Evolutionary conservation across 2,888 invertebrate species (phyloP).

Genomic region (Nymphalis polychloros): DNA sequence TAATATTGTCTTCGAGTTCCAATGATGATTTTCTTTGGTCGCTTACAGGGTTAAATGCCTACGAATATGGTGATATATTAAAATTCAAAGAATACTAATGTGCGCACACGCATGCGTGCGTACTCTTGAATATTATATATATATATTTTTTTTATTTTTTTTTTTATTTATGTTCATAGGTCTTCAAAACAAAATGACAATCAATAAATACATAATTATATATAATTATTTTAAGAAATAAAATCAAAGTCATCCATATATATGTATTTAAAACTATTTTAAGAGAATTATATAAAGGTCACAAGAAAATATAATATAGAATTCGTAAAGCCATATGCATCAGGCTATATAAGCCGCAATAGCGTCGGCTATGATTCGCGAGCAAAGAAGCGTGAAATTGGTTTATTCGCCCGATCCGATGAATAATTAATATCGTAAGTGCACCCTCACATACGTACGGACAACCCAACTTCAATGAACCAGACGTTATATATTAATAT

Average conservation of each 20-base stretch:
- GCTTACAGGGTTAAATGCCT: too few species aligned
- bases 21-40: too few species aligned
- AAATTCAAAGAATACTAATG: too few species aligned
- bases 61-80: too few species aligned
- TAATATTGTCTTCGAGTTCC: too few species aligned
- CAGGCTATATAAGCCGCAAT: slow-evolving; percentile 59
- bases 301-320: slow-evolving; percentile 9
- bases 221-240: too few species aligned
- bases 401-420: slow-evolving; percentile 81
- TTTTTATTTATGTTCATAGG: too few species aligned
- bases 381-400: slow-evolving; percentile 82
- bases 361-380: slow-evolving; percentile 64
- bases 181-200: too few species aligned
- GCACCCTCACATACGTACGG: slow-evolving; percentile 43
- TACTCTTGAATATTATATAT: too few species aligned
- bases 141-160: too few species aligned
- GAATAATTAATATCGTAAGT: slow-evolving; percentile 80
- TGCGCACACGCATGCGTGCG: too few species aligned
- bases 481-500: neutral
- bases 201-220: too few species aligned
- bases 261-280: neutral
- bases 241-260: neutral
- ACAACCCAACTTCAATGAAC: slow-evolving; percentile 16
- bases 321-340: slow-evolving; percentile 12
- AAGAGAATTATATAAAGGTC: neutral